These are phyloP conservation scores for Bibio marci DNA, from an alignment of 2,888 invertebrate species.

Conservation along the genomic window DNA sequence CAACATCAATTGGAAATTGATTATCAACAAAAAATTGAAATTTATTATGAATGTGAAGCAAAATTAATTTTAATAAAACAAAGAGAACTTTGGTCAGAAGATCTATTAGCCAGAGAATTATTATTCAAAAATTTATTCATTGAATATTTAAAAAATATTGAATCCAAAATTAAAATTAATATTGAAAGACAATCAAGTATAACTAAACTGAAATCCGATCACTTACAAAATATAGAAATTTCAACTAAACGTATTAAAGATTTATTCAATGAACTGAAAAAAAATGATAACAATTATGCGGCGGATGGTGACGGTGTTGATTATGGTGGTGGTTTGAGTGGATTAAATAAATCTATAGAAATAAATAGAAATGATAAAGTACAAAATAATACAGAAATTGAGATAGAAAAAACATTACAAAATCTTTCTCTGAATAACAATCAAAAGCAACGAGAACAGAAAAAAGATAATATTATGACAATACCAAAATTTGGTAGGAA, in stretches of 20 bases:
- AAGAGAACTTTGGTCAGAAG: conserved; percentile 29
- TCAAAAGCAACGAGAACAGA: background rate
- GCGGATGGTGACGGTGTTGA: background rate
- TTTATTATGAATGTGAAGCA: conserved; percentile 37
- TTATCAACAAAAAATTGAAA: conserved; percentile 28
- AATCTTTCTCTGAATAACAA: conserved; percentile 1
- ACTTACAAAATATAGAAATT: conserved; percentile 23
- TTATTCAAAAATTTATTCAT: conserved; percentile 28
- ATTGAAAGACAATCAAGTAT: conserved; percentile 19
- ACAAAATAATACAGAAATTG: too few species aligned
- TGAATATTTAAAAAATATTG: conserved; percentile 12
- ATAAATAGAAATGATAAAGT: too few species aligned
- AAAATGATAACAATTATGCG: background rate
- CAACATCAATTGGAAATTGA: conserved; percentile 27
- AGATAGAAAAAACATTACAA: too few species aligned
- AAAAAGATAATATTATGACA: conserved; percentile 1
- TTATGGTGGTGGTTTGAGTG: too few species aligned
- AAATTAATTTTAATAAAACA: conserved; percentile 29
- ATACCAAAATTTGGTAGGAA: conserved; percentile 23
- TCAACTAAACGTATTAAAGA: conserved; percentile 24
- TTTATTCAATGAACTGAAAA: conserved; percentile 17
- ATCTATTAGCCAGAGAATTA: conserved; percentile 25
- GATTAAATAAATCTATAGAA: too few species aligned
- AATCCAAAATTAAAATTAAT: conserved; percentile 16
- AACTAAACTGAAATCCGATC: conserved; percentile 19